Base-by-base conservation (phyloP, 1,140 invertebrate species). In the Maconellicoccus hirsutus region DNA sequence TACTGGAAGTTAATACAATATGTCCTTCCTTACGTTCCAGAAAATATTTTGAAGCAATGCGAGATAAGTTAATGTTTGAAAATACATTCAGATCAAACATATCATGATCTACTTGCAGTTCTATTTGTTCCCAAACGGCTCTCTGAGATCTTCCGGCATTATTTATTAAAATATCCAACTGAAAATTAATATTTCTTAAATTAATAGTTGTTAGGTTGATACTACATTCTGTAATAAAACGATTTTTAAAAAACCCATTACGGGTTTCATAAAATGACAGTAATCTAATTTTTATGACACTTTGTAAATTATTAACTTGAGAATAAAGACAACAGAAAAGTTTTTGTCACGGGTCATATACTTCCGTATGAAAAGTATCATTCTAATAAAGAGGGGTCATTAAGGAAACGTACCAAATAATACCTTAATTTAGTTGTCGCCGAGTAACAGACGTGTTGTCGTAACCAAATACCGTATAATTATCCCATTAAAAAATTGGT, bases 11-110 rank as follows among this genome's bases (percentile, higher is more conserved):
- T 12, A 90, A 84, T 0, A 86, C 91, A 70, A 90, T 77, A 72
- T 91, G 89, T 0, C 90, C 90, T 22, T 76, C 70, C 29, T 80
- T 79, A 73, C 78, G 79, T 73, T 84, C 76, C 0, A 85, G 76
- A 75, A 91, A 92, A 78, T 90, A 83, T 29, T 83, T 83, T 0
- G 90, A 77, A 0, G 85, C 88, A 69, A 88, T 76, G 69, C 87
- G 83, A 71, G 86, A 85, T 21, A 96, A 80, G 73, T 87, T 85
- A 0, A 96, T 75, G 4, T 86, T 79, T 0, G 87, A 84, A 73
- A 95, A 89, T 0, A 93, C 91, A 79, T 94, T 93, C 39, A 94
- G 76, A 22, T 94, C 86, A 76, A 94, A 91, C 73, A 93, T 79
- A 71, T 90, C 84, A 71, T 83, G 83, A 77, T 96, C 91, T 0